Evolutionary conservation across 2,888 invertebrate genomes (phyloP), one percentile per base, ranked within the genome.

Genomic region (Cheilosia soror): DNA sequence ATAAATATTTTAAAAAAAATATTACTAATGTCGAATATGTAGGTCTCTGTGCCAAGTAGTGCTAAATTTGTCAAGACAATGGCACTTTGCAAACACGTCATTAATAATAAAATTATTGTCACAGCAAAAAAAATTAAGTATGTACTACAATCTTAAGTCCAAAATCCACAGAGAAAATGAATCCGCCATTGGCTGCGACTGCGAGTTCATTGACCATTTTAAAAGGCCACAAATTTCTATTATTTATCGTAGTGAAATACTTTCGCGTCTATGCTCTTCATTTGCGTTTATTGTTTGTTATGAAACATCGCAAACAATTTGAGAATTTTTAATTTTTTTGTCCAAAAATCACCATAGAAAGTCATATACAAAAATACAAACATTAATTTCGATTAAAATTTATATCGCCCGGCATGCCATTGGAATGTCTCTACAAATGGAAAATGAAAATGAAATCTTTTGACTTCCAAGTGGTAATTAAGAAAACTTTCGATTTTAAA

Each of bases 401-500:
- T 42, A 29, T 31, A 15, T 25, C 5, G 4, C 40, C 13, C 20
- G 20, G 2, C 20, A 20, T 20, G 13, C 15, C 27, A 5, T 51
- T 11, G 51, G 25, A 20, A 47, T 44, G 6, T 69, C 27, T n/a
- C 11, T 44, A 25, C n/a, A 44, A 33, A 25, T 33, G 13, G 44
- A 47, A 47, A 55, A 69, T 57, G 31, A 25, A 69, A 37, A 53
- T 5, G 49, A 63, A 63, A 13, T 31, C 20, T 47, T 44, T 0
- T 37, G 31, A 55, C 25, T 47, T 57, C 44, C n/a, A 44, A 13
- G 42, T 29, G 6, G 27, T 49, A 60, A 60, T 60, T 60, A 71
- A 71, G 47, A 29, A 57, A 44, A 77, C 77, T 77, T 77, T 77
- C 77, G 68, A 66, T 66, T 76, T 33, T 44, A 11, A 0, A 25